A percentile compares a stretch with the other conserved stretches of the same genome.
Conservation (phyloP, 2,797 vertebrate genomes). For the Tenualosa thibaudeaui region DNA sequence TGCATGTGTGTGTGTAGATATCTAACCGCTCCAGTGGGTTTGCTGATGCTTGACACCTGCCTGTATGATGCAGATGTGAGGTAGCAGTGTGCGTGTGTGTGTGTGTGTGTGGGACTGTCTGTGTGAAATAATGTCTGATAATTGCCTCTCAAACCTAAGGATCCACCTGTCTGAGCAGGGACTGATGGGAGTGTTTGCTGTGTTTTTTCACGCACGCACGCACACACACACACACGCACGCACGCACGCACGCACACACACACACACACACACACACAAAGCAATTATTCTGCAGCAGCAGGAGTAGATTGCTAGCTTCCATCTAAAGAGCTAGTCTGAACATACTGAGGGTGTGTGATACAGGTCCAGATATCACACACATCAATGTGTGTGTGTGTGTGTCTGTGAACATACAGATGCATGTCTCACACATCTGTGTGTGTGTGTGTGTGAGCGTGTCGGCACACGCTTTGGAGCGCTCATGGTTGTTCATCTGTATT, state of each 20-base stretch:
- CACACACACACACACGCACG: constrained; percentile 3
- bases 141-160: neutral
- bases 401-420: neutral
- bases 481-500: neutral
- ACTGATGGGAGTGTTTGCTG: neutral
- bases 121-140: neutral
- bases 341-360: neutral
- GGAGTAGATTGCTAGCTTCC: neutral
- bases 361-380: too few species aligned
- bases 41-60: too few species aligned
- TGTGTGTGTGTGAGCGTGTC: constrained; percentile 12
- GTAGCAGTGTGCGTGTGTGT: neutral
- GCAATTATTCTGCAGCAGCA: neutral
- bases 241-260: constrained; percentile 32
- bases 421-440: neutral
- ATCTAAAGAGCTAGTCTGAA: neutral
- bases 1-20: constrained; percentile 17
- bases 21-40: too few species aligned
- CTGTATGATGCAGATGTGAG: too few species aligned
- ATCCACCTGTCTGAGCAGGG: neutral
- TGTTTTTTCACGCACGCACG: neutral
- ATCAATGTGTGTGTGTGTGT: neutral
- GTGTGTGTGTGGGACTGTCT: constrained; percentile 7
- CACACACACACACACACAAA: constrained; percentile 31
- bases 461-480: neutral